Evolutionary conservation across 2,888 invertebrate species (phyloP), one percentile per base, ranked within the genome.

Genomic region (Aspidiotus rigidus): DNA sequence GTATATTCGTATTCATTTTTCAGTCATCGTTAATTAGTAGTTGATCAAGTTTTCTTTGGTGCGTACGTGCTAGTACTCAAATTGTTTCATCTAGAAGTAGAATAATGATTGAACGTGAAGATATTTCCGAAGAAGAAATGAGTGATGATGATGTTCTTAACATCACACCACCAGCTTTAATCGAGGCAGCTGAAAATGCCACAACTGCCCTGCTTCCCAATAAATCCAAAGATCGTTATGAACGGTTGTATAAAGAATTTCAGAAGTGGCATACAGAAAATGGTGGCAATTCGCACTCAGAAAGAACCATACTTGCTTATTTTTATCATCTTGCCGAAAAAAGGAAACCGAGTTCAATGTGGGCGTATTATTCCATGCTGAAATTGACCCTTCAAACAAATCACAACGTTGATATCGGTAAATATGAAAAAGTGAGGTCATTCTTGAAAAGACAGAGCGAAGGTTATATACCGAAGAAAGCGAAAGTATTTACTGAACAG

Each of bases 291-390:
- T 44, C 49, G 8, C 11, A 44, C 56, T 56, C 56, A 56, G 56
- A 56, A 56, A 10, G 56, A 56, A 56, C 56, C 8, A 10, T 56
- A 15, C 9, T 56, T 10, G 56, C 16, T 56, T 56, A 10, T 56
- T n/a, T 56, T 15, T 8, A 13, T 8, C 8, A 56, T n/a, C 56
- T 56, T 8, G 9, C 56, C 15, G 15, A 56, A 56, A 56, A n/a
- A 56, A 56, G 15, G 8, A 56, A 56, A 15, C 56, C 56, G 8
- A 15, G 10, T n/a, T n/a, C 16, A 10, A 8, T 56, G 16, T 10
- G 16, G 56, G 56, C 56, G 16, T 56, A 56, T 56, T 56, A 56
- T n/a, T 56, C 56, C 9, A 56, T 15, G 16, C 7, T 56, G 9
- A 56, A 56, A 56, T 13, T n/a, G 8, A 56, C 15, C 7, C 15